Percentiles rank a stretch among this genome's conserved stretches.
Conservation (phyloP, 1,140 invertebrate genomes). For the Adelges cooleyi region DNA sequence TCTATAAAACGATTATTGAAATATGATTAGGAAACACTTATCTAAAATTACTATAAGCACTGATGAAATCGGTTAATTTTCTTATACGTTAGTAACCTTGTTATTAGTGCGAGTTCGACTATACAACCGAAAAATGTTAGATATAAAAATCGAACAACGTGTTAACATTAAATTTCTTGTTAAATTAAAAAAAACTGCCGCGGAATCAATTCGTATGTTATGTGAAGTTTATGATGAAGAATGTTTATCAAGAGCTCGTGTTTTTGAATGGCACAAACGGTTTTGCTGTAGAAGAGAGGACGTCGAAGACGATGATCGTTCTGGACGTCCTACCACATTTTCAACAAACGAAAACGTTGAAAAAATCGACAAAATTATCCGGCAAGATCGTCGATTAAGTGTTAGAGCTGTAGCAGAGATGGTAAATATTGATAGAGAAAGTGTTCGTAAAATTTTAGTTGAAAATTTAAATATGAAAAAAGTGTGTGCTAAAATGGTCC, state of each 20-base stretch:
- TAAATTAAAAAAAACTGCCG: conserved; percentile 4
- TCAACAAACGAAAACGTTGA: conserved; percentile 35
- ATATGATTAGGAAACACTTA: conserved; percentile 1
- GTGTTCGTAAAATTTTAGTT: background rate
- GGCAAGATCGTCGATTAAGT: conserved; percentile 31
- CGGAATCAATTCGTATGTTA: background rate
- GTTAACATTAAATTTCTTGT: conserved; percentile 30
- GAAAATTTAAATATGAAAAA: background rate
- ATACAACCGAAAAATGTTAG: background rate
- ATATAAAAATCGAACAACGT: conserved; percentile 1
- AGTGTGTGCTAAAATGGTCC: background rate
- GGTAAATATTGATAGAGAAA: background rate
- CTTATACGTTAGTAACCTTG: background rate
- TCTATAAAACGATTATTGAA: background rate
- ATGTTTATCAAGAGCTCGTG: background rate
- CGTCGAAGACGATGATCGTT: conserved; percentile 29
- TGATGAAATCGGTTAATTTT: conserved; percentile 4
- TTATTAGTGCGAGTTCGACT: background rate
- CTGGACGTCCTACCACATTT: conserved; percentile 33
- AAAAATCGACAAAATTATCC: conserved; percentile 35
- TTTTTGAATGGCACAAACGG: conserved; percentile 27
- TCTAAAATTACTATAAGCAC: background rate
- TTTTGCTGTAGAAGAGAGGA: conserved; percentile 22
- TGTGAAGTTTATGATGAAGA: background rate
- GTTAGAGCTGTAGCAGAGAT: background rate